Evolutionary conservation across 2,888 invertebrate genomes (phyloP), one percentile per base, ranked within the genome.

Genomic region (Campoplex nolae): DNA sequence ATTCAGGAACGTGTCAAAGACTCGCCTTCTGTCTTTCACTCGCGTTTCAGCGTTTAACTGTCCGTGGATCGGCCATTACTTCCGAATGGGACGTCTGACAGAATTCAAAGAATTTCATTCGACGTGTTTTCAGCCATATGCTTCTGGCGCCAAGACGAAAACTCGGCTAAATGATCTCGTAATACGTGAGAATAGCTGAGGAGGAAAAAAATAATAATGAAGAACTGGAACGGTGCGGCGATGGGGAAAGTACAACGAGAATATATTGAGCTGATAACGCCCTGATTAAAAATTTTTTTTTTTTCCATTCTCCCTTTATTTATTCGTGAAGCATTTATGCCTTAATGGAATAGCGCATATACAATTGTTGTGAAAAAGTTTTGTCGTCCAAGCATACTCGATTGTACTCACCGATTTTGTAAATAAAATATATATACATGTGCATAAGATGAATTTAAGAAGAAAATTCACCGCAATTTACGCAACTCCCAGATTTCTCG

Each of bases 1-100:
- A 88, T 87, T 88, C 88, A 88, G 82, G 87, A 87, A 89, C 90
- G 90, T 89, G 90, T 88, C 54, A 89, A 89, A 91, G 91, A 90
- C 90, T 90, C 90, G 89, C 89, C 89, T 88, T 83, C 87, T 70
- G 45, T 68, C 68, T 13, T 75, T 35, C 4, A 8, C 68, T 6
- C 28, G 75, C 75, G 23, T 23, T 35, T 65, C 73, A 32, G 35
- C 77, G 42, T 73, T 23, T 68, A 68, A 78, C 75, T 84, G 62
- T 35, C 32, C 54, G 68, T 11, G 84, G 81, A 77, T 81, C 81
- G 80, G 78, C 81, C 84, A 75, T 87, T 87, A 81, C 77, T 82
- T 87, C 83, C 79, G 86, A 79, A 18, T 79, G 79, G 56, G 56
- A 70, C 75, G 79, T 79, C 83, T 75, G 75, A 79, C 78, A 76